Evolutionary conservation across 2,888 invertebrate species (phyloP).

Genomic region (Drosophila setosimentum): DNA sequence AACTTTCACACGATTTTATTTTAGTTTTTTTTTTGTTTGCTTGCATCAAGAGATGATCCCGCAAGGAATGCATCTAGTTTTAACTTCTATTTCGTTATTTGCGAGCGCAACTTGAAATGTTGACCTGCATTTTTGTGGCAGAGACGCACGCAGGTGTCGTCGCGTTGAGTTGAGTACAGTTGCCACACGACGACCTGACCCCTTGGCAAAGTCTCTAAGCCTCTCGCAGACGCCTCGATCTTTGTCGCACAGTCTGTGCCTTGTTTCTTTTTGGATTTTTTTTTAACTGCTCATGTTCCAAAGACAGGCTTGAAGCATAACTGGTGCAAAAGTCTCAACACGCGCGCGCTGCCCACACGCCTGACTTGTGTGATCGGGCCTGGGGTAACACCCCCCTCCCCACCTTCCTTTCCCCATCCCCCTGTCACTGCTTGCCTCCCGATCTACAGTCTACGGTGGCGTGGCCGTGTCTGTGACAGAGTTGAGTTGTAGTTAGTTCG

Average conservation of each 20-base stretch:
- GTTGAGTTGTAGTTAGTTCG: constrained; percentile 60
- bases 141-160: constrained; percentile 65
- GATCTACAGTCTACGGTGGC: constrained; percentile 6
- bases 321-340: constrained; percentile 70
- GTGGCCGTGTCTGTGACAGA: constrained; percentile 45
- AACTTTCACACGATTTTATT: constrained; percentile 1
- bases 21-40: background rate
- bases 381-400: background rate
- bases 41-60: background rate
- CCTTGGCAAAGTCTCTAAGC: constrained; percentile 22
- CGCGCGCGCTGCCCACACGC: constrained; percentile 64
- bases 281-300: constrained; percentile 43
- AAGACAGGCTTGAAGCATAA: constrained; percentile 69
- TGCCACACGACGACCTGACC: constrained; percentile 78
- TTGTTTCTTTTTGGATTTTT: constrained; percentile 12
- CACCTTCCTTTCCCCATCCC: background rate
- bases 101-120: background rate
- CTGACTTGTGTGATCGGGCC: constrained; percentile 19
- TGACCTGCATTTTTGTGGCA: constrained; percentile 48
- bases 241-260: constrained; percentile 45
- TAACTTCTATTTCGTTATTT: background rate
- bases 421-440: background rate
- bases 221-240: constrained; percentile 24
- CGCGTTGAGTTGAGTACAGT: constrained; percentile 60
- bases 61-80: constrained; percentile 16